Evolutionary conservation across 2,888 invertebrate species (phyloP), one percentile per base, ranked within the genome.

Genomic region (Strigamia transsilvanica): DNA sequence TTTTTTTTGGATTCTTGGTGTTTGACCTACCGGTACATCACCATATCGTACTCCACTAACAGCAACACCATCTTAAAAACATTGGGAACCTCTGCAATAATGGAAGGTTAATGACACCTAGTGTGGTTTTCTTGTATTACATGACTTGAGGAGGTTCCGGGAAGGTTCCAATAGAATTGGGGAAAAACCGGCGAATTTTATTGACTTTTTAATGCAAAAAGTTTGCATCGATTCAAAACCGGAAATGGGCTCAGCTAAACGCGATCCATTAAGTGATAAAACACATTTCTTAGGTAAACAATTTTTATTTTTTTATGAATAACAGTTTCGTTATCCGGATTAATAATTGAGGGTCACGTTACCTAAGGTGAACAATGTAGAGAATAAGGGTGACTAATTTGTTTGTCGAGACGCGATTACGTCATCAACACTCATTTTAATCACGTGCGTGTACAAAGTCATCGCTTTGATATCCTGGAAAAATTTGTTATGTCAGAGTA

Each of bases 171-270:
- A 18, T 12, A 23, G 21, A 66, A 23, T 15, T 18, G 18, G 61
- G 61, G 61, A 66, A 66, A 66, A 66, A n/a, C 61, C 61, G 0
- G 12, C 18, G 61, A 23, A 2, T 23, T 66, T 66, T 66, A 23
- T 66, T 66, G 61, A 18, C 18, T 66, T 66, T 66, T 66, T 66
- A 23, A 66, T 66, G 61, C 6, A 21, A 66, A 21, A 66, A 21
- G 9, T 23, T 66, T 18, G 6, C 18, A 66, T 66, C 46, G 46
- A 46, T 46, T 46, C 15, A 66, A 4, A 23, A 66, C 61, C 61
- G 61, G 61, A 66, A 66, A 21, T 66, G 12, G 21, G 61, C 23
- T 21, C 61, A 38, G 46, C n/a, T 46, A 46, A 46, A 46, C 46
- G 12, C 5, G 46, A 46, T 46, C 46, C 13, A n/a, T 5, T 46